Conservation (phyloP, 1,140 invertebrate species). For the Zaprionus tsacasi region DNA sequence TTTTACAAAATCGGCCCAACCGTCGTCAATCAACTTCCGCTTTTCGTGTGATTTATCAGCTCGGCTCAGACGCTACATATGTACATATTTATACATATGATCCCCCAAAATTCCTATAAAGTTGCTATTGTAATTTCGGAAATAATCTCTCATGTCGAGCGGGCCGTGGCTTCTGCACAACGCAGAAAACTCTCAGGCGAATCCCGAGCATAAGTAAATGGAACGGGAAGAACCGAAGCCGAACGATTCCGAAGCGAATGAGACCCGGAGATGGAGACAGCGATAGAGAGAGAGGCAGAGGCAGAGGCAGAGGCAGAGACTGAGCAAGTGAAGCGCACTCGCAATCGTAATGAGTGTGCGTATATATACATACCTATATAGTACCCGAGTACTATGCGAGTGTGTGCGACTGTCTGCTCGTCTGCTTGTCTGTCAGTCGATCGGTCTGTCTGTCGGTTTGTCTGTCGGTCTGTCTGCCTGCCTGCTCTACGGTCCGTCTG, state of each 20-base stretch:
- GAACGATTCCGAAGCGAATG: conserved; percentile 45
- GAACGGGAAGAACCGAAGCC: conserved; percentile 64
- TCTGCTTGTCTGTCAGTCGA: background rate
- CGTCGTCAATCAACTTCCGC: background rate
- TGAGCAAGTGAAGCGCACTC: conserved; percentile 25
- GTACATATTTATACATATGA: conserved; percentile 10
- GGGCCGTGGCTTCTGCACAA: conserved; percentile 55
- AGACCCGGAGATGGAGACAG: conserved; percentile 13
- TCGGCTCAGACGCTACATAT: background rate
- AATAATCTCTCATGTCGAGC: conserved; percentile 52
- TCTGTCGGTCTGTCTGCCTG: conserved; percentile 9
- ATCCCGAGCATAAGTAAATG: conserved; percentile 49
- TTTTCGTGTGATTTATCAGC: conserved; percentile 4
- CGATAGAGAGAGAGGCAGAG: conserved; percentile 6
- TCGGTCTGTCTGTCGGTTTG: conserved; percentile 6
- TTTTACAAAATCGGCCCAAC: background rate
- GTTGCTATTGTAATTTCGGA: conserved; percentile 53
- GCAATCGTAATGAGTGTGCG: conserved; percentile 43
- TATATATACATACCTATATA: background rate
- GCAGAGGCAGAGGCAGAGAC: background rate
- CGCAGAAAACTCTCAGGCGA: conserved; percentile 12
- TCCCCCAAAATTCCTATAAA: conserved; percentile 5
- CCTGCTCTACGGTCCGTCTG: conserved; percentile 7
- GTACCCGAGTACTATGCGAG: conserved; percentile 2
- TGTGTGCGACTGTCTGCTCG: conserved; percentile 5